Evolutionary conservation across 2,888 invertebrate genomes (phyloP).

Genomic region (Monopis laevigella): DNA sequence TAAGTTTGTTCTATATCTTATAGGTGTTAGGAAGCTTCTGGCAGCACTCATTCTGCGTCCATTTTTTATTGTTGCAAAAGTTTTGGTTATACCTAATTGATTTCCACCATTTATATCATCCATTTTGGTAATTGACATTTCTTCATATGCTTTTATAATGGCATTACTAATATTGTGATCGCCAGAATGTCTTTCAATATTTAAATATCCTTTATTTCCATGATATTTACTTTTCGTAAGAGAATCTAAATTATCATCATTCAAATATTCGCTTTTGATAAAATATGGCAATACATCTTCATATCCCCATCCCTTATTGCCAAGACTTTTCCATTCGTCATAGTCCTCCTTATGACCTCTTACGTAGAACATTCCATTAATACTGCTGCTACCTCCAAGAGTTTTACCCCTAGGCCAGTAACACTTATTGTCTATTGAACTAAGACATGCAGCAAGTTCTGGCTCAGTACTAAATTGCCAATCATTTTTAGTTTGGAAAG

Average conservation of each 20-base stretch:
- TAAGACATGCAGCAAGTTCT: slow-evolving; percentile 73
- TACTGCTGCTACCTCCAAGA: slow-evolving; percentile 67
- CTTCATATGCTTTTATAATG: slow-evolving; percentile 30
- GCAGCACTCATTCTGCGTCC: slow-evolving; percentile 78
- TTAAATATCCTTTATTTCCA: slow-evolving; percentile 36
- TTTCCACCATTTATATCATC: slow-evolving; percentile 78
- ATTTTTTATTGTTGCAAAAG: slow-evolving; percentile 73
- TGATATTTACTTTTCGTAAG: slow-evolving; percentile 20
- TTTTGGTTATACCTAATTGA: slow-evolving; percentile 80
- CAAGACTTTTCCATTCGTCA: slow-evolving; percentile 47
- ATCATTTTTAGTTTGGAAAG: slow-evolving; percentile 52
- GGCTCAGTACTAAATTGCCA: slow-evolving; percentile 87
- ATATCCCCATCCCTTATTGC: slow-evolving; percentile 70
- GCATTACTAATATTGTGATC: slow-evolving; percentile 18
- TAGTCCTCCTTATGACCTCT: slow-evolving; percentile 69
- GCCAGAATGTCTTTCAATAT: slow-evolving; percentile 32
- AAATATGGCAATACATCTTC: slow-evolving; percentile 69
- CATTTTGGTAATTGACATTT: slow-evolving; percentile 63
- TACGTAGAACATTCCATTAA: slow-evolving; percentile 70
- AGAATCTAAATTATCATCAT: slow-evolving; percentile 9
- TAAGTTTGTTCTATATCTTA: slow-evolving; percentile 28
- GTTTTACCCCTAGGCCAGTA: slow-evolving; percentile 72
- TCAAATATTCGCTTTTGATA: slow-evolving; percentile 17
- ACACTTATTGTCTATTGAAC: slow-evolving; percentile 61
- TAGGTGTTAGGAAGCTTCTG: slow-evolving; percentile 71